These are phyloP conservation scores for Macrosiphum euphorbiae DNA, from an alignment of 2,888 invertebrate genomes.

Conservation along the genomic window DNA sequence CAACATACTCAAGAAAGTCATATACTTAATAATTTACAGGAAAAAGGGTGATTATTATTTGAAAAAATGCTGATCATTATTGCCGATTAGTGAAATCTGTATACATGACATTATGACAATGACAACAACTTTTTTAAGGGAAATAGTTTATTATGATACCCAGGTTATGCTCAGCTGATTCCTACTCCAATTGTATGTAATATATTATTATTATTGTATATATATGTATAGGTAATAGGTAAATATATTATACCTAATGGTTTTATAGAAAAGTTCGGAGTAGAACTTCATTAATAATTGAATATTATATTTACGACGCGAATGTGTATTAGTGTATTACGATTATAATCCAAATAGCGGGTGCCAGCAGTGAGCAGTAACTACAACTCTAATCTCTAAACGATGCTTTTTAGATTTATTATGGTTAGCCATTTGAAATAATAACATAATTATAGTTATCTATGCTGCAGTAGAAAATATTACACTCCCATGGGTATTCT, in stretches of 20 bases:
- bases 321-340: neutral
- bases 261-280: neutral
- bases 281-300: neutral
- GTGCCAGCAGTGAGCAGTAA: neutral
- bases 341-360: neutral
- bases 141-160: no score
- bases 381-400: neutral
- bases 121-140: neutral
- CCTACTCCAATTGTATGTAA: neutral
- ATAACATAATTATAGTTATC: neutral
- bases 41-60: neutral
- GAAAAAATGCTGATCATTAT: neutral
- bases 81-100: neutral
- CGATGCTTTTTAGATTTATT: neutral
- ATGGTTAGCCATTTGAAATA: neutral
- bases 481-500: neutral
- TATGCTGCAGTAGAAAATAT: neutral
- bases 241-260: neutral
- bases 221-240: neutral
- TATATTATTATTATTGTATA: neutral
- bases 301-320: neutral
- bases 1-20: neutral
- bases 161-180: neutral
- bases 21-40: neutral
- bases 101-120: no score